Evolutionary conservation across 2,888 invertebrate genomes (phyloP).

Genomic region (Neria commutata): DNA sequence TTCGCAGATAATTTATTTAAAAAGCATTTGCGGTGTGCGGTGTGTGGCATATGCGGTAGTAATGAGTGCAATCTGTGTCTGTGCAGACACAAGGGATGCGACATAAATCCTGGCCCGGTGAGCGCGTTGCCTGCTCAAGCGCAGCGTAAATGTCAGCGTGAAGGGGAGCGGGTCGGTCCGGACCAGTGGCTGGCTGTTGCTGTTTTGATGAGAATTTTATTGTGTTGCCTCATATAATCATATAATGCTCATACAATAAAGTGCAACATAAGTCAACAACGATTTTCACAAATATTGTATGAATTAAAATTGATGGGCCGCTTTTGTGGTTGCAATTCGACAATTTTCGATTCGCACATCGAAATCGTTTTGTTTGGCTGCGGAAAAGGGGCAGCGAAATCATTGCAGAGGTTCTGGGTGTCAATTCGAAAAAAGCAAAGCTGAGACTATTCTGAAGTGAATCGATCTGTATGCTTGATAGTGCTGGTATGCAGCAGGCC

Average conservation of each 20-base stretch:
- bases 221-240: too few relatives aligned
- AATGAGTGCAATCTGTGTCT: not conserved
- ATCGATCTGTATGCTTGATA: too few relatives aligned
- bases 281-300: not conserved
- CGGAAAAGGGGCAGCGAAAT: too few relatives aligned
- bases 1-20: not conserved
- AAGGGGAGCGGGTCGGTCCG: not conserved
- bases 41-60: not conserved
- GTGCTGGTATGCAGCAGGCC: too few relatives aligned
- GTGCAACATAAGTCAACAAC: not conserved
- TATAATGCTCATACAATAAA: not conserved
- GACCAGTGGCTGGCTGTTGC: not conserved
- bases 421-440: too few relatives aligned
- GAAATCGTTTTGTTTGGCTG: too few relatives aligned
- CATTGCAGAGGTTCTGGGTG: too few relatives aligned
- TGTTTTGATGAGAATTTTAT: constrained; percentile 1
- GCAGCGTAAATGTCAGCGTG: not conserved
- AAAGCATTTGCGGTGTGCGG: too few relatives aligned
- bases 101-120: not conserved
- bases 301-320: not conserved
- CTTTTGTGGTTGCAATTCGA: too few relatives aligned
- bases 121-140: too few relatives aligned
- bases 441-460: too few relatives aligned
- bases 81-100: not conserved
- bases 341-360: too few relatives aligned